phyloP scores from a whole-genome alignment of 2,797 vertebrate genomes.

The Lycodopsis pacificus region DNA sequence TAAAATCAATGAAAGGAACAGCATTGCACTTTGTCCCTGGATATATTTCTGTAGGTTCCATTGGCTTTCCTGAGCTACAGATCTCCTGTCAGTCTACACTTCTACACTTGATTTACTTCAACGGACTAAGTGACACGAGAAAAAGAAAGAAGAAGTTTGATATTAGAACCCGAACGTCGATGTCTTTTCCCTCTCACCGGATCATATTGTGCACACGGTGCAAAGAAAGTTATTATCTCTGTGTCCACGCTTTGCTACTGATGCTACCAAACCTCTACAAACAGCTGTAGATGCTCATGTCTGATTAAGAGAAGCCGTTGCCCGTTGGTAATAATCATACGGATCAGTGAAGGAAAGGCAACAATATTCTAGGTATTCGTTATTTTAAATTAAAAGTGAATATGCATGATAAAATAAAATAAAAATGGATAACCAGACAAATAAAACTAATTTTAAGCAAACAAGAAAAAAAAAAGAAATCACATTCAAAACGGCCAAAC shows the following conservation, averaged over 20 bases:
- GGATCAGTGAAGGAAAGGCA: neutral
- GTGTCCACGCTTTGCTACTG: neutral
- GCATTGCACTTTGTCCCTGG: constrained; percentile 84
- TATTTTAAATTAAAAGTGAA: constrained; percentile 20
- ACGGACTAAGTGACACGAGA: constrained; percentile 20
- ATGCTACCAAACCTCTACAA: constrained; percentile 10
- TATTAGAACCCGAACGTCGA: constrained; percentile 29
- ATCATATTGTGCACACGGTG: constrained; percentile 24
- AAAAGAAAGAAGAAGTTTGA: constrained; percentile 20
- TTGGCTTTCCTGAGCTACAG: constrained; percentile 65
- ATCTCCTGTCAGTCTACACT: constrained; percentile 41
- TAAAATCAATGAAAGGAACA: constrained; percentile 32
- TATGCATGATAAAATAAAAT: constrained; percentile 13
- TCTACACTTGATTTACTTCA: constrained; percentile 44
- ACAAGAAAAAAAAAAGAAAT: constrained; percentile 25
- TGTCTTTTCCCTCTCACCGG: neutral
- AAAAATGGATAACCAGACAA: constrained; percentile 14
- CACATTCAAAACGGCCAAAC: constrained; percentile 64
- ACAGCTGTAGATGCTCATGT: constrained; percentile 15
- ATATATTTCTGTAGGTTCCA: constrained; percentile 59
- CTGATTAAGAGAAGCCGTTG: neutral
- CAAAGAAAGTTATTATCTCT: constrained; percentile 22
- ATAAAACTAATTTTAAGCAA: constrained; percentile 18
- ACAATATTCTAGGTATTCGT: constrained; percentile 18
- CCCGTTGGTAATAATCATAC: neutral